Conservation (phyloP, 2,888 invertebrate species). For the Sminthurinus aureus region DNA sequence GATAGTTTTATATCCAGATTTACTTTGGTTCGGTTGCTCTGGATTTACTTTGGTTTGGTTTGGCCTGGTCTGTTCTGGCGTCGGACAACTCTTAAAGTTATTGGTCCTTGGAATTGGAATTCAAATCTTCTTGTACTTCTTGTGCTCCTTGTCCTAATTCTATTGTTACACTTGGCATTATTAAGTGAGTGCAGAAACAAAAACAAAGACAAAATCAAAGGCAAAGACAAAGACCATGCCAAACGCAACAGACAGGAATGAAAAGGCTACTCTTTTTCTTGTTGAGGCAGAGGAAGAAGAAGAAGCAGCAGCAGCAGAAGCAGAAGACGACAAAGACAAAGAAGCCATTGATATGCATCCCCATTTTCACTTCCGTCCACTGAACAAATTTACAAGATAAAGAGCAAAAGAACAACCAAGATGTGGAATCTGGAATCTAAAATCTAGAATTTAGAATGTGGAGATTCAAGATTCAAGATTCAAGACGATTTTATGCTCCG, state of each 20-base stretch:
- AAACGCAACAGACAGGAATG: background rate
- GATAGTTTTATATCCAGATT: background rate
- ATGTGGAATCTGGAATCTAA: too few species aligned
- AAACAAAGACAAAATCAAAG: too few species aligned
- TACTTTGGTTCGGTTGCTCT: too few species aligned
- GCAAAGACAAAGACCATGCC: too few species aligned
- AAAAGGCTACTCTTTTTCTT: background rate
- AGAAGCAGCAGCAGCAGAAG: background rate
- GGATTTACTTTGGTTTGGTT: too few species aligned
- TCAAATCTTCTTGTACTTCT: too few species aligned
- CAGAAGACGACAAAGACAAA: background rate
- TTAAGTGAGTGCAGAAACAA: too few species aligned
- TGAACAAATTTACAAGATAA: conserved; percentile 10
- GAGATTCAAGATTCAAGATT: background rate
- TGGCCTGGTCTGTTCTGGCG: too few species aligned
- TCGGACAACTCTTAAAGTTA: too few species aligned
- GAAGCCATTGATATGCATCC: background rate
- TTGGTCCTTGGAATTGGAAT: too few species aligned
- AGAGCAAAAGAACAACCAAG: background rate
- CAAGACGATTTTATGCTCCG: background rate
- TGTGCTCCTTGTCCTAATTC: too few species aligned
- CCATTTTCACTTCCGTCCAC: background rate
- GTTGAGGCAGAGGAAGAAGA: background rate
- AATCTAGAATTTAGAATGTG: background rate
- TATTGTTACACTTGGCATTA: too few species aligned